Evolutionary conservation across 2,113 vertebrate species (phyloP).

Genomic region (Cyanoliseus patagonus): DNA sequence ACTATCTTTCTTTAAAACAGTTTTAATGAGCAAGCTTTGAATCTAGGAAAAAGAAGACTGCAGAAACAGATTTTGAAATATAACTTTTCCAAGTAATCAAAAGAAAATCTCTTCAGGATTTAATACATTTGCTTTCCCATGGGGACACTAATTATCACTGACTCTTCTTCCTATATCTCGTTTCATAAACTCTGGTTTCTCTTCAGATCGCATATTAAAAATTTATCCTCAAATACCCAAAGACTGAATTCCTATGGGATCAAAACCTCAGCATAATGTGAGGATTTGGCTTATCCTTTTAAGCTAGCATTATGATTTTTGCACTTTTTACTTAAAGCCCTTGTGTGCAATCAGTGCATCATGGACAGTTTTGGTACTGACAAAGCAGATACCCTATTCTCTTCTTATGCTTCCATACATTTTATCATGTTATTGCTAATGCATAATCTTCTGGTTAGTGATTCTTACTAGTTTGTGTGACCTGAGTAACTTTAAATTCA

Average conservation of each 20-base stretch:
- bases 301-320: neutral
- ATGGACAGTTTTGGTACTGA: neutral
- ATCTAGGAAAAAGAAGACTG: neutral
- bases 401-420: neutral
- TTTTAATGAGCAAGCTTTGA: neutral
- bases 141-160: neutral
- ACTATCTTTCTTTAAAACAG: neutral
- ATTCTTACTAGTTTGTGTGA: neutral
- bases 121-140: neutral
- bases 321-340: neutral
- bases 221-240: neutral
- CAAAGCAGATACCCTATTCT: neutral
- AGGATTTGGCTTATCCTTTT: neutral
- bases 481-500: neutral
- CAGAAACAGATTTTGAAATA: neutral
- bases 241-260: neutral
- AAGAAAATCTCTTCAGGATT: neutral
- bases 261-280: neutral
- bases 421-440: neutral
- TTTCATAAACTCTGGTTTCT: neutral
- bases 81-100: neutral
- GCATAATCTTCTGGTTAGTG: neutral
- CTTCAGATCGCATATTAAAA: neutral
- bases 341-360: neutral
- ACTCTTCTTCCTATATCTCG: neutral